A percentile compares a stretch with the other conserved stretches of the same genome.
Conservation (phyloP, 2,888 invertebrate genomes). For the Lasioglossum villosulum region DNA sequence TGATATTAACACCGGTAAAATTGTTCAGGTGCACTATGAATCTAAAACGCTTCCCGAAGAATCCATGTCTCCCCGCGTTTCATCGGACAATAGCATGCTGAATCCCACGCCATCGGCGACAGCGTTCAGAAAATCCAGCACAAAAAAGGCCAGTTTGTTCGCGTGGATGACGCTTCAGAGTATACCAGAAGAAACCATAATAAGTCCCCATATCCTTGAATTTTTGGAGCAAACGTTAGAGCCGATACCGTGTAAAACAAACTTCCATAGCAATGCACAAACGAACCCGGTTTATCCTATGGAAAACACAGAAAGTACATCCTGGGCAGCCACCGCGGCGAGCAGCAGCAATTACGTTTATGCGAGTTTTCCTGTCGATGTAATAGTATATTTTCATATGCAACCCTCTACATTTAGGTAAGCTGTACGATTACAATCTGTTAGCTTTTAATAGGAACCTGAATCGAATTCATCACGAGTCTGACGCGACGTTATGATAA, state of each 20-base stretch:
- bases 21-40: slow-evolving; percentile 90
- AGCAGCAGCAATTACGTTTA: slow-evolving; percentile 88
- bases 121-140: slow-evolving; percentile 86
- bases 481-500: no score
- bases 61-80: slow-evolving; percentile 85
- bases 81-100: slow-evolving; percentile 79
- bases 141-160: slow-evolving; percentile 95
- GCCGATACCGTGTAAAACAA: slow-evolving; percentile 92
- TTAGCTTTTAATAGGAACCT: not conserved
- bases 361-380: slow-evolving; percentile 98
- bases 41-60: slow-evolving; percentile 90
- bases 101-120: slow-evolving; percentile 75
- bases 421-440: not conserved
- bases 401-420: slow-evolving; percentile 95
- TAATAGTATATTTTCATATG: slow-evolving; percentile 99
- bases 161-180: slow-evolving; percentile 98
- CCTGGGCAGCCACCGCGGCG: slow-evolving; percentile 82
- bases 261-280: slow-evolving; percentile 78
- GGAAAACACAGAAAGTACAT: slow-evolving; percentile 81
- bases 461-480: no score
- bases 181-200: slow-evolving; percentile 98
- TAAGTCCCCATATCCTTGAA: slow-evolving; percentile 98
- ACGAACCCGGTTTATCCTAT: slow-evolving; percentile 77
- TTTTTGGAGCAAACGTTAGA: slow-evolving; percentile 98
- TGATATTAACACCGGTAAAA: not conserved